Conservation (phyloP, 2,113 vertebrate genomes). For the Acrocephalus kingi region DNA sequence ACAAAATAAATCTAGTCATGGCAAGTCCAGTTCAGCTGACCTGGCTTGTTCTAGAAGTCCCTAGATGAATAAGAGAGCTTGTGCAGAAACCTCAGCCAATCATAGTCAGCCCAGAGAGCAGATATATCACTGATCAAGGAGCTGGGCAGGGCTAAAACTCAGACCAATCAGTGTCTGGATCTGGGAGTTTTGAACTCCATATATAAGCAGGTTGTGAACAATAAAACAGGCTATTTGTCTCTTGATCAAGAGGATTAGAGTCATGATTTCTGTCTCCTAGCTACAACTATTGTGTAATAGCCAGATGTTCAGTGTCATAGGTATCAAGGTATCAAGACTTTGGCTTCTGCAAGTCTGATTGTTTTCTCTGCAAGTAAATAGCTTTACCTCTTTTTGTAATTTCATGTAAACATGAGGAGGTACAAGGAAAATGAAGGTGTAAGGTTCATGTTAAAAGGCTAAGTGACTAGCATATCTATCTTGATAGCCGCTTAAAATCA, state of each 20-base stretch:
- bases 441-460: neutral
- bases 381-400: neutral
- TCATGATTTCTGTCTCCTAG: neutral
- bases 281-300: rapidly evolving
- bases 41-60: neutral
- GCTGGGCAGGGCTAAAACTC: neutral
- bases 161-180: neutral
- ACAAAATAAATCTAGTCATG: neutral
- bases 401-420: neutral
- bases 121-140: neutral
- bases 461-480: neutral
- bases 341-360: neutral
- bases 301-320: neutral
- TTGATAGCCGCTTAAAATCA: neutral
- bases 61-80: neutral
- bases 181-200: neutral
- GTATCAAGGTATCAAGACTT: neutral
- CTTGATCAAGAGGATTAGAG: neutral
- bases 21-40: neutral
- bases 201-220: neutral
- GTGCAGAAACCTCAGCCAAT: neutral
- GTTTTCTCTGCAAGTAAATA: neutral
- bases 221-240: neutral
- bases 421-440: neutral
- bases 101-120: neutral